Conservation (phyloP, 2,797 vertebrate genomes). For the Vireo griseus region DNA sequence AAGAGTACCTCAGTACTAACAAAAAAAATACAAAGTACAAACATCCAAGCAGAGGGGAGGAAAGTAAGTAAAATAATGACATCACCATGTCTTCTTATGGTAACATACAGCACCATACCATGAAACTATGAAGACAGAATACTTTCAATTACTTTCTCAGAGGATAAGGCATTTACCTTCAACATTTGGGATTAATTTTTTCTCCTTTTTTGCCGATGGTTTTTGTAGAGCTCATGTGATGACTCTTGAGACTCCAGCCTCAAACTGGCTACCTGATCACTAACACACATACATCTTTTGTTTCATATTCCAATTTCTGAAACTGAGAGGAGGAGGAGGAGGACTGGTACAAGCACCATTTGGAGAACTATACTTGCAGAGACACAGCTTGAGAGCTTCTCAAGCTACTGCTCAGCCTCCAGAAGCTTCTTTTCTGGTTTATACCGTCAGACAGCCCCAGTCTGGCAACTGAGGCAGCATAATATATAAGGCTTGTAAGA, state of each 20-base stretch:
- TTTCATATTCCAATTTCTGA: not conserved
- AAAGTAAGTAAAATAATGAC: not conserved
- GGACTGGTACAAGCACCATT: rapidly evolving
- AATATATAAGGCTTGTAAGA: not conserved
- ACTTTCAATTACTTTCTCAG: not conserved
- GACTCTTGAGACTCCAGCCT: not conserved
- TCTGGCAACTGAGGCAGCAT: not conserved
- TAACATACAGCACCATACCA: not conserved
- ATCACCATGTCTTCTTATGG: not conserved
- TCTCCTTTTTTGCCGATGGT: not conserved
- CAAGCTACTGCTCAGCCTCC: not conserved
- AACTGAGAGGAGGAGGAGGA: not conserved
- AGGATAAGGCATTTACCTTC: not conserved
- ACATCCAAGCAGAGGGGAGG: not conserved
- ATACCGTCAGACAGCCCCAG: not conserved
- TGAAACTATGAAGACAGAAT: not conserved
- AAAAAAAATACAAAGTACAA: not conserved
- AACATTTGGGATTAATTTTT: rapidly evolving
- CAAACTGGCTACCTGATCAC: not conserved
- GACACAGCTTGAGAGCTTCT: not conserved
- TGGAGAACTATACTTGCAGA: not conserved
- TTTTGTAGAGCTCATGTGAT: not conserved
- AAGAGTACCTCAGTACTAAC: not conserved
- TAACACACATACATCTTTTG: rapidly evolving
- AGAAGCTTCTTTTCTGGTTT: conserved; percentile 19